Evolutionary conservation across 1,140 invertebrate species (phyloP).

Genomic region (Hermatobates lingyangjiaoensis): DNA sequence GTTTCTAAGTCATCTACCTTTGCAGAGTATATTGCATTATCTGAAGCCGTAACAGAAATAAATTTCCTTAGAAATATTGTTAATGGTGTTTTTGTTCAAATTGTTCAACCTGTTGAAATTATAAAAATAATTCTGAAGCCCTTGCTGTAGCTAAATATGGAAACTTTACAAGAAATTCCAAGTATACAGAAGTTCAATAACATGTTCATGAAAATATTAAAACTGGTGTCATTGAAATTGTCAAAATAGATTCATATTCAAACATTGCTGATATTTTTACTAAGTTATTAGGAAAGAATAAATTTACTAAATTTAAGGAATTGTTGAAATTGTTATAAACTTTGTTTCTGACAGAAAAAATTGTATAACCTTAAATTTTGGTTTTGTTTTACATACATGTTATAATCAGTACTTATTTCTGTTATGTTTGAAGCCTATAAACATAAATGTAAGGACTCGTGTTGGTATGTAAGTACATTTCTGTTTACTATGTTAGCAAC

Average conservation of each 20-base stretch:
- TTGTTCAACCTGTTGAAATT: background rate
- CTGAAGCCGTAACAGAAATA: slow-evolving; percentile 1
- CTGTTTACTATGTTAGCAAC: too few species aligned
- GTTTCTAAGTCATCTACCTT: slow-evolving; percentile 8
- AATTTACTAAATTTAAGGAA: too few species aligned
- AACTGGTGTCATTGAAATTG: background rate
- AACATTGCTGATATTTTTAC: background rate
- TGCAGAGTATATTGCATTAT: slow-evolving; percentile 10
- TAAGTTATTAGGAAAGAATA: background rate
- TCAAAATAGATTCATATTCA: background rate
- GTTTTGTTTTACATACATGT: too few species aligned
- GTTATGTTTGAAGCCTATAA: background rate
- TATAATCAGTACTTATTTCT: background rate
- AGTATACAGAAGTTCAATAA: background rate
- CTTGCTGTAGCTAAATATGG: background rate
- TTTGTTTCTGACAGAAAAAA: background rate
- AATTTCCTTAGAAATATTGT: background rate
- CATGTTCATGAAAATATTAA: background rate
- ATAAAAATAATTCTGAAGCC: background rate
- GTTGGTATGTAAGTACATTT: background rate
- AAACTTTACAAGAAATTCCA: background rate
- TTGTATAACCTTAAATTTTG: background rate
- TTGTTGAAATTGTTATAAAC: background rate
- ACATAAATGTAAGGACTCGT: background rate
- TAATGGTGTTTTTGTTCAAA: background rate